phyloP scores from a whole-genome alignment of 2,888 invertebrate species.

The Autographa pulchrina region DNA sequence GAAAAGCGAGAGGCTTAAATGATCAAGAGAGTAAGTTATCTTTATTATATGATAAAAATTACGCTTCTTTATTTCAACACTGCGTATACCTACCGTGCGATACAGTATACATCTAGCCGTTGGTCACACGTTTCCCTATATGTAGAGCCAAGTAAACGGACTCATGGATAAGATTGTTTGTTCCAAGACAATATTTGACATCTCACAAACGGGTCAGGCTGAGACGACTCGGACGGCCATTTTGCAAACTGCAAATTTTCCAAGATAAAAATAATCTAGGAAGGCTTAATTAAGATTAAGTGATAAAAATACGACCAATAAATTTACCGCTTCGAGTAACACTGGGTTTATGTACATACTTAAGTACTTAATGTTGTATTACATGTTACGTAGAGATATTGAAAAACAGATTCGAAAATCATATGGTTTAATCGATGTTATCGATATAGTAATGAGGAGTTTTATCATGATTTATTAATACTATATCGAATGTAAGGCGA shows the following conservation, averaged over 20 bases:
- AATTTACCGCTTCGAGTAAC: conserved; percentile 60
- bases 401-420: conserved; percentile 37
- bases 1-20: not conserved
- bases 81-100: conserved; percentile 39
- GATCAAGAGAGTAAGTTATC: not conserved
- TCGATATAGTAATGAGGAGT: conserved; percentile 24
- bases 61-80: conserved; percentile 24
- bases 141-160: conserved; percentile 78
- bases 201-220: conserved; percentile 84
- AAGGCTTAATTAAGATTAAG: conserved; percentile 81
- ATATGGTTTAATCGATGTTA: conserved; percentile 33
- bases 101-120: conserved; percentile 36
- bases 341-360: conserved; percentile 52
- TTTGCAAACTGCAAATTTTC: conserved; percentile 85
- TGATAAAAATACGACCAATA: conserved; percentile 70
- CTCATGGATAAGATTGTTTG: conserved; percentile 85
- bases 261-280: conserved; percentile 86
- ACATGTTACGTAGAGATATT: conserved; percentile 29
- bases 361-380: conserved; percentile 37
- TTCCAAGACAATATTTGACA: conserved; percentile 83
- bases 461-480: conserved; percentile 25
- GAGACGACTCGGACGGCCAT: conserved; percentile 79
- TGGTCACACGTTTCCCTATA: conserved; percentile 63
- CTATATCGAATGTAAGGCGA: conserved; percentile 7
- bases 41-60: conserved; percentile 25